Conservation (phyloP, 1,140 invertebrate genomes). For the Drosophila persimilis region DNA sequence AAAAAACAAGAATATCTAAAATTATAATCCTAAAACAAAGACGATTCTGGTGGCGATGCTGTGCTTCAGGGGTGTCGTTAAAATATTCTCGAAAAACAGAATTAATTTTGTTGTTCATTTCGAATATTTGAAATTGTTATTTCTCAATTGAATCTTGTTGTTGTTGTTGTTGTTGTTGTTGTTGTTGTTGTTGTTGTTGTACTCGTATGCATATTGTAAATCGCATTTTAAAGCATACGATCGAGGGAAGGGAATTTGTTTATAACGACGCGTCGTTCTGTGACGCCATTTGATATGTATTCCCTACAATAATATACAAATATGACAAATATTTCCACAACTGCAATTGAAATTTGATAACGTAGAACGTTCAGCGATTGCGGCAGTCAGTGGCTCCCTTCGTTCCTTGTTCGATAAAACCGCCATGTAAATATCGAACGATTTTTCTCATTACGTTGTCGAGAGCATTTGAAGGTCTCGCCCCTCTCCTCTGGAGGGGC, state of each 20-base stretch:
- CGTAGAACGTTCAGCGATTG: constrained; percentile 28
- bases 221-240: constrained; percentile 35
- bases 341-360: constrained; percentile 34
- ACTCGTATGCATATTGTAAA: constrained; percentile 5
- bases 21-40: constrained; percentile 33
- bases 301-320: background rate
- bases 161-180: too few species aligned
- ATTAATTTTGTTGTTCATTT: constrained; percentile 23
- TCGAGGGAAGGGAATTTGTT: constrained; percentile 14
- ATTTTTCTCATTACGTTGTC: constrained; percentile 29
- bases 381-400: background rate
- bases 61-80: constrained; percentile 4
- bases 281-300: constrained; percentile 21
- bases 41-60: background rate
- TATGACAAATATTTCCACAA: constrained; percentile 10
- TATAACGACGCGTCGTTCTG: constrained; percentile 11
- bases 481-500: constrained; percentile 25
- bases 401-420: constrained; percentile 48
- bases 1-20: constrained; percentile 22
- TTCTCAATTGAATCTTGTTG: constrained; percentile 12
- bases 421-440: constrained; percentile 34
- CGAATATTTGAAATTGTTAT: constrained; percentile 37
- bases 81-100: constrained; percentile 26
- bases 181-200: too few species aligned
- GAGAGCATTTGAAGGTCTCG: constrained; percentile 23